phyloP scores from a whole-genome alignment of 2,888 invertebrate species.

The Xestia c-nigrum region DNA sequence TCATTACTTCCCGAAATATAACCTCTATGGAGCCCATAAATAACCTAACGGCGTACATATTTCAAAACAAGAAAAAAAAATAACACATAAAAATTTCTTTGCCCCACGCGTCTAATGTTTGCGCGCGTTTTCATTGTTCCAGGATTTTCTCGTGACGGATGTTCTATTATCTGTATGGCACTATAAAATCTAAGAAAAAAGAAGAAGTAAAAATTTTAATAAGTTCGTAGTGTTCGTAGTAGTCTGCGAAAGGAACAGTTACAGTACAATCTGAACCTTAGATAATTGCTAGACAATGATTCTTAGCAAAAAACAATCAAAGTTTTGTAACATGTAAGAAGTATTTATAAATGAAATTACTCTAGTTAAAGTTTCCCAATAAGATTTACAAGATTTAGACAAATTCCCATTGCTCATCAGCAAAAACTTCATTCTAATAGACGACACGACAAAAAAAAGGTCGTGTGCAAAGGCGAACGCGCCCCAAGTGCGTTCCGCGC shows the following conservation, averaged over 20 bases:
- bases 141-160: constrained; percentile 49
- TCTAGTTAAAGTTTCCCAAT: not conserved
- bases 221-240: not conserved
- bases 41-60: constrained; percentile 90
- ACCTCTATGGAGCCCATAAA: constrained; percentile 90
- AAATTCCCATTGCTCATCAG: not conserved
- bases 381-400: not conserved
- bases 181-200: not conserved
- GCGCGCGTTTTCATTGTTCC: constrained; percentile 77
- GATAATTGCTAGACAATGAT: not conserved
- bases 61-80: constrained; percentile 90
- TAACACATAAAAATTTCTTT: constrained; percentile 89
- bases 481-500: constrained; percentile 82
- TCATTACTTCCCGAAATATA: constrained; percentile 90
- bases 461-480: constrained; percentile 75
- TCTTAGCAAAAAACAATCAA: not conserved
- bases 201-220: not conserved
- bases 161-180: not conserved
- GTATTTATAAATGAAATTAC: not conserved
- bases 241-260: not conserved
- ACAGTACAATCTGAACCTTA: not conserved
- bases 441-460: constrained; percentile 49
- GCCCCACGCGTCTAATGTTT: constrained; percentile 87
- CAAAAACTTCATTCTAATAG: constrained; percentile 6
- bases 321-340: not conserved